Evolutionary conservation across 2,797 vertebrate species (phyloP), one percentile per base, ranked within the genome.

Genomic region (Melanotaenia trifasciata): DNA sequence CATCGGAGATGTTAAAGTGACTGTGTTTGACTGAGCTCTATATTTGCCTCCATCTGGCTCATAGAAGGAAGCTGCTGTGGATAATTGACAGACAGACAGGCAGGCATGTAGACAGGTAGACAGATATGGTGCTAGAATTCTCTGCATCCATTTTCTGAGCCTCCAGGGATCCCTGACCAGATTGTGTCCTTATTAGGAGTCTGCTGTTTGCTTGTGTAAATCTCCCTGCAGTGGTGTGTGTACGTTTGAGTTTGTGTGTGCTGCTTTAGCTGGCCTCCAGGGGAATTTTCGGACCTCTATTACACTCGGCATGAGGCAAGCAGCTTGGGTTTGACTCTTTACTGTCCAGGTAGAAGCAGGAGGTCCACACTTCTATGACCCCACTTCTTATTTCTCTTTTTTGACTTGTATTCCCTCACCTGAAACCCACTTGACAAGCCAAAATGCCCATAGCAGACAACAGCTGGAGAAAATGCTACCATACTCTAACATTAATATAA

Each of bases 151-250:
- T 24, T 78, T 78, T 68, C 47, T 50, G 11, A 64, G 60, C 58
- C 84, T 83, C 67, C 47, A 51, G 73, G 74, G 81, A 87, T 32
- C 36, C 71, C 64, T 69, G 78, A 74, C 83, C 83, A 84, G 69
- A 89, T 74, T 86, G 81, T 60, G 66, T 86, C 71, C 78, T 86
- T 84, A 84, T 87, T 88, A 84, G 72, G 60, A 81, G 79, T 83
- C 72, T 72, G 57, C 67, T 73, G 78, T 80, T 72, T 83, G 64
- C 6, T 16, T 70, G 75, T 74, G 67, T 56, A 83, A 78, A 87
- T 80, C 64, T 69, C 57, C 32, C 54, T 35, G 51, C 78, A 81
- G 68, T 62, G 45, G 57, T 65, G 40, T 76, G 33, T 68, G 68
- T 67, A 16, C 33, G n/a, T 61, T 5, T 58, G 16, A 69, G 22